phyloP scores from a whole-genome alignment of 2,797 vertebrate species.

The Cottoperca gobio region DNA sequence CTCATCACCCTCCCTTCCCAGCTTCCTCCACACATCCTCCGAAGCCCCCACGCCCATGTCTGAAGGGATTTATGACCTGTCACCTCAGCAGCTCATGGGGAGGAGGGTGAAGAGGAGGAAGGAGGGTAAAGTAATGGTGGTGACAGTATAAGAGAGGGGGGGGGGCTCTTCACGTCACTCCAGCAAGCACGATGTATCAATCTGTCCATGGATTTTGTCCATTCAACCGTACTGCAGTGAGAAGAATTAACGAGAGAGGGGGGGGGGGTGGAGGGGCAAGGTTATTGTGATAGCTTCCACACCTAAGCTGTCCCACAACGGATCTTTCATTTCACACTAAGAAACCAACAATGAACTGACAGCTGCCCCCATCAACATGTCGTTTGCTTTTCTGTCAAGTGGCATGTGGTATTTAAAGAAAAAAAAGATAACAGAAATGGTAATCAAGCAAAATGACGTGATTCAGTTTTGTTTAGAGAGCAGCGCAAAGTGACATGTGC shows the following conservation, averaged over 20 bases:
- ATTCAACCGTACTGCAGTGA: slow-evolving; percentile 63
- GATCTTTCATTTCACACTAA: slow-evolving; percentile 55
- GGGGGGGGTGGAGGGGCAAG: not conserved
- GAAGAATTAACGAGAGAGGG: slow-evolving; percentile 67
- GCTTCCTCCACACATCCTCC: slow-evolving; percentile 1
- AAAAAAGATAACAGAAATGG: slow-evolving; percentile 31
- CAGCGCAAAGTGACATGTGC: slow-evolving; percentile 37
- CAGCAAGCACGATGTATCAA: slow-evolving; percentile 69
- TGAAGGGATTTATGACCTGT: slow-evolving; percentile 87
- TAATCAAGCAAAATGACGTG: slow-evolving; percentile 49
- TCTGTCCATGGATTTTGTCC: slow-evolving; percentile 70
- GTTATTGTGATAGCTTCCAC: slow-evolving; percentile 58
- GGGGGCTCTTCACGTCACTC: slow-evolving; percentile 68
- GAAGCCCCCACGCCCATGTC: slow-evolving; percentile 64
- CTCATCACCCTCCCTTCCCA: slow-evolving; percentile 33
- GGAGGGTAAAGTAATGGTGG: slow-evolving; percentile 50
- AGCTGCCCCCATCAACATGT: slow-evolving; percentile 60
- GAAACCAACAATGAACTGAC: slow-evolving; percentile 44
- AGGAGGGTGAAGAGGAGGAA: slow-evolving; percentile 32
- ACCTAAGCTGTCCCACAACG: slow-evolving; percentile 49
- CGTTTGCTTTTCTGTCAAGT: slow-evolving; percentile 61
- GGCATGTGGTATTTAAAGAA: slow-evolving; percentile 53
- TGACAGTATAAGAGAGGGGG: slow-evolving; percentile 26
- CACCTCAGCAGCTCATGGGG: slow-evolving; percentile 73
- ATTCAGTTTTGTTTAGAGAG: slow-evolving; percentile 43